Conservation (phyloP, 2,888 invertebrate genomes). For the Nephrotoma appendiculata region DNA sequence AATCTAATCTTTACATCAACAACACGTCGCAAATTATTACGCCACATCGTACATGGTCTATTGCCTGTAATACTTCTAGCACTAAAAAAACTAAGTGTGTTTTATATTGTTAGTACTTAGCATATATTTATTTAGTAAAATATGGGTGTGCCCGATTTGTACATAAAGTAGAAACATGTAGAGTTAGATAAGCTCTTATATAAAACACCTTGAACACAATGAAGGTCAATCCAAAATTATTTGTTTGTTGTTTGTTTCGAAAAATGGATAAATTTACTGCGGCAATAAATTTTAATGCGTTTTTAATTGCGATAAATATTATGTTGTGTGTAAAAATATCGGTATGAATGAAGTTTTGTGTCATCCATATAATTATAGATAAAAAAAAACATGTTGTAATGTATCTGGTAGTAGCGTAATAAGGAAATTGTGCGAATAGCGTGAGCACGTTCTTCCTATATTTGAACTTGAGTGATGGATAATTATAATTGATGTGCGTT, state of each 20-base stretch:
- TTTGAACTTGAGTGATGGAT: no score
- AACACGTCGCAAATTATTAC: no score
- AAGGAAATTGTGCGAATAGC: no score
- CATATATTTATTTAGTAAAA: neutral
- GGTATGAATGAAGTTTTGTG: neutral
- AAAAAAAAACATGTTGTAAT: no score
- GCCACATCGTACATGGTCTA: no score
- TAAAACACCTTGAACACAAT: neutral
- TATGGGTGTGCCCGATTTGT: neutral
- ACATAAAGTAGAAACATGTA: neutral
- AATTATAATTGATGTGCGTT: no score
- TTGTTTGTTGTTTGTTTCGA: neutral
- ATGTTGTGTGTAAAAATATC: neutral
- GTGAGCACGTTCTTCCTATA: no score
- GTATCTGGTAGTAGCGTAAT: no score
- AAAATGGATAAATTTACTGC: no score
- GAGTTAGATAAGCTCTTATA: neutral
- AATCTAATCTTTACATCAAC: no score
- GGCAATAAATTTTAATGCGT: neutral
- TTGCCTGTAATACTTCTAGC: no score
- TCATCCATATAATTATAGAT: neutral
- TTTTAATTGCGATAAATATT: neutral
- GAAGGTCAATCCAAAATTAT: neutral
- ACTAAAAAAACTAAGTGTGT: neutral
- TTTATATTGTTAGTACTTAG: neutral